Conservation (phyloP, 2,113 vertebrate genomes). For the Neogobius melanostomus region DNA sequence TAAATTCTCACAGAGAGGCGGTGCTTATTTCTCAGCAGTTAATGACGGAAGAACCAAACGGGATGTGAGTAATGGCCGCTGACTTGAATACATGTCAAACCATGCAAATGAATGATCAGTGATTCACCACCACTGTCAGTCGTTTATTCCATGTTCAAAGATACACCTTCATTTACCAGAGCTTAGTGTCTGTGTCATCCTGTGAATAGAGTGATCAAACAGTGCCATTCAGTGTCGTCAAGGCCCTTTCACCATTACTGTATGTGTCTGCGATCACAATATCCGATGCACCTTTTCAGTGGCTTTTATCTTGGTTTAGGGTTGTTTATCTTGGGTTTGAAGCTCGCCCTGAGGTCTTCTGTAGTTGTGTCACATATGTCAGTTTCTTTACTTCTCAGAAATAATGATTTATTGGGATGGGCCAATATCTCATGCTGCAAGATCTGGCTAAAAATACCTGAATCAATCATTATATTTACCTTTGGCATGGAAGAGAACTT, state of each 20-base stretch:
- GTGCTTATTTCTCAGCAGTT: conserved; percentile 44
- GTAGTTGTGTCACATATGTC: background rate
- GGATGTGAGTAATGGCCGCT: conserved; percentile 39
- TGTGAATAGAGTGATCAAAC: conserved; percentile 21
- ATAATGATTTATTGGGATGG: no score
- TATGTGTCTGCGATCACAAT: no score
- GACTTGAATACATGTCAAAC: conserved; percentile 32
- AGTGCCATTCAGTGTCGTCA: background rate
- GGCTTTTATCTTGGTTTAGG: no score
- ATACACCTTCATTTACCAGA: conserved; percentile 38
- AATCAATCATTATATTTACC: no score
- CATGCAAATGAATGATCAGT: conserved; percentile 38
- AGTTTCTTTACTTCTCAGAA: background rate
- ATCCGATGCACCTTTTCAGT: no score
- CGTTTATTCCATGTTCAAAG: conserved; percentile 25
- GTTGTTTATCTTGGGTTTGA: background rate
- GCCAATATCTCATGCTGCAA: no score
- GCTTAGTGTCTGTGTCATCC: conserved; percentile 9
- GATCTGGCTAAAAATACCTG: no score
- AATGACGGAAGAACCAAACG: conserved; percentile 42
- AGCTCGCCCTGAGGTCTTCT: background rate
- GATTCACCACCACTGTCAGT: conserved; percentile 35
- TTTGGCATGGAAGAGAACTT: no score
- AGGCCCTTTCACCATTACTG: no score
- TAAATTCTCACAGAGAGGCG: conserved; percentile 50